A percentile compares a stretch with the other conserved stretches of the same genome.
phyloP scores from a whole-genome alignment of 2,797 vertebrate species.

The Poecilia picta region DNA sequence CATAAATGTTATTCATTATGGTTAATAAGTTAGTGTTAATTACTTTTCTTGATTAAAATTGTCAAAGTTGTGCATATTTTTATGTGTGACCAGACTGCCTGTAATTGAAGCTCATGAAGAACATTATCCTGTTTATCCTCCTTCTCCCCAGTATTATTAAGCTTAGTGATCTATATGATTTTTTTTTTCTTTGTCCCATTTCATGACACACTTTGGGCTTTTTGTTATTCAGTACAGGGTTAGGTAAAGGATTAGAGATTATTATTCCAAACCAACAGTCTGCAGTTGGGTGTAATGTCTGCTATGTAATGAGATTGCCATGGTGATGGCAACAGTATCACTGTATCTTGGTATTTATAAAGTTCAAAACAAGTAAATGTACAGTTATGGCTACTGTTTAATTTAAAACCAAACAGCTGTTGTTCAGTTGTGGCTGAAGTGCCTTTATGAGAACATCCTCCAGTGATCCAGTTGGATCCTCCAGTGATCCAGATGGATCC shows the following conservation, averaged over 20 bases:
- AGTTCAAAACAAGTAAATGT: not conserved
- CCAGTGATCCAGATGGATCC: too few species aligned
- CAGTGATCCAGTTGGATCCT: not conserved
- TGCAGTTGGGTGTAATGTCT: not conserved
- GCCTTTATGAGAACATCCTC: not conserved
- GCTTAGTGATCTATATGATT: not conserved
- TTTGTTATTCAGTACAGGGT: not conserved
- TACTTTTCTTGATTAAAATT: too few species aligned
- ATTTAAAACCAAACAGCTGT: not conserved
- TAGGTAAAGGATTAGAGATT: not conserved
- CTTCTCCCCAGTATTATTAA: not conserved
- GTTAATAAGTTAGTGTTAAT: too few species aligned
- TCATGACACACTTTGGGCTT: not conserved
- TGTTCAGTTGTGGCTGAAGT: not conserved
- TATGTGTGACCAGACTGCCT: not conserved
- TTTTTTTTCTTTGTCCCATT: not conserved
- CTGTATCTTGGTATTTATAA: not conserved
- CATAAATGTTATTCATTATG: not conserved
- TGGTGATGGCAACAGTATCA: not conserved
- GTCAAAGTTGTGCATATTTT: not conserved
- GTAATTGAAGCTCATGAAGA: not conserved
- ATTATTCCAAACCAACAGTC: not conserved
- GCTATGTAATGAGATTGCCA: not conserved
- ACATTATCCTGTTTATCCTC: not conserved
- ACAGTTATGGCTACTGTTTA: not conserved